Evolutionary conservation across 2,888 invertebrate species (phyloP), one percentile per base, ranked within the genome.

Genomic region (Calephelis perditalis): DNA sequence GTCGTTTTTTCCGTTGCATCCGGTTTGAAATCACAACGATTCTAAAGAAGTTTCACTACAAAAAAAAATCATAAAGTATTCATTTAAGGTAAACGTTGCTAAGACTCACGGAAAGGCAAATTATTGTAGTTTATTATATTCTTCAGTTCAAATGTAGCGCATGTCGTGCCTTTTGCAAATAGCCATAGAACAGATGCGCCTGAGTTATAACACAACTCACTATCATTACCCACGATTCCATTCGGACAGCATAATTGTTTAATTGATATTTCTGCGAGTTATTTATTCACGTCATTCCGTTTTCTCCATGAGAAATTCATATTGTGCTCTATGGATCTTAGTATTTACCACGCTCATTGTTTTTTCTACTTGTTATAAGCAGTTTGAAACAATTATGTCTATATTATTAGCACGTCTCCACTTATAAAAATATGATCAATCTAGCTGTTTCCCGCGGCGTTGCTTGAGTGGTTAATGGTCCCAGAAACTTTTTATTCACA

Each of bases 191-290:
- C 87, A 89, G 90, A 89, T 89, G 88, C 87, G 84, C 74, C 77
- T 91, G 91, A 91, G 89, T 91, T 91, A 91, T 91, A 81, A 86
- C 81, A 82, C 81, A 72, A 74, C 82, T 82, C 91, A 86, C 91
- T 91, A 88, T 91, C 84, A 91, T 91, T 91, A 91, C 87, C 85
- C 82, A 84, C 91, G 91, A 91, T 91, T 91, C 87, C 91, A 91
- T 90, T 91, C 87, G 81, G 91, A 91, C 91, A 91, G 82, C 84
- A 87, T 91, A 91, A 91, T 91, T 91, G 89, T 91, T 91, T 91
- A 91, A 91, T 91, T 91, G 91, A 91, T 91, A 91, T 91, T 90
- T 89, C 89, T 88, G 82, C 84, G 73, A 86, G 91, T 91, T 91
- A 91, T 91, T 91, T 90, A 89, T 91, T 86, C 85, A 86, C 89